Evolutionary conservation across 2,888 invertebrate species (phyloP).

Genomic region (Aspidiotus destructor): DNA sequence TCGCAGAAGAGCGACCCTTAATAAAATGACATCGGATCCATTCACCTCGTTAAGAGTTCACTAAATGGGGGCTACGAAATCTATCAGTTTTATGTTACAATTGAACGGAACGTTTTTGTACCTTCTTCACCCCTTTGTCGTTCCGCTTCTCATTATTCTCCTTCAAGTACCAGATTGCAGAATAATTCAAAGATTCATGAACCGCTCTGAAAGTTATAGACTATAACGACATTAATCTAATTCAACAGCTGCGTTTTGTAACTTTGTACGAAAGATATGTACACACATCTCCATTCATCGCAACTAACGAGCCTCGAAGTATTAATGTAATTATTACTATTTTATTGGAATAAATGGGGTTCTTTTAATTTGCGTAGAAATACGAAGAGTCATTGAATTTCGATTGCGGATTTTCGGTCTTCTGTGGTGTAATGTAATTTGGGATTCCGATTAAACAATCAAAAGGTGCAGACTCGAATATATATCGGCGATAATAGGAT

Average conservation of each 20-base stretch:
- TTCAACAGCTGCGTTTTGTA: conserved; percentile 22
- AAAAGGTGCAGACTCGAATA: too few species aligned
- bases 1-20: neutral
- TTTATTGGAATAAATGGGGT: too few species aligned
- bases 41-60: conserved; percentile 16
- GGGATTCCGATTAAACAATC: too few species aligned
- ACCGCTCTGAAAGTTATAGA: conserved; percentile 3
- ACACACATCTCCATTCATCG: conserved; percentile 1
- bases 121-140: conserved; percentile 11
- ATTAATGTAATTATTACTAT: conserved; percentile 7
- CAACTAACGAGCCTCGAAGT: conserved; percentile 11
- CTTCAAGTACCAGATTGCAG: conserved; percentile 24
- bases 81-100: conserved; percentile 20
- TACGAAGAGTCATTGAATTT: too few species aligned
- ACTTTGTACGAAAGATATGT: neutral
- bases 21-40: conserved; percentile 19
- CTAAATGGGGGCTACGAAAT: conserved; percentile 21
- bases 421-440: too few species aligned
- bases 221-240: conserved; percentile 3
- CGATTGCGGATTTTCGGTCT: too few species aligned
- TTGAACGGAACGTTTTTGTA: conserved; percentile 7
- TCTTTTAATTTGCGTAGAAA: too few species aligned
- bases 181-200: conserved; percentile 29
- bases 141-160: conserved; percentile 4
- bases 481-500: too few species aligned